A percentile compares a stretch with the other conserved stretches of the same genome.
Evolutionary conservation across 1,140 invertebrate genomes (phyloP).

Genomic region (Apis laboriosa): DNA sequence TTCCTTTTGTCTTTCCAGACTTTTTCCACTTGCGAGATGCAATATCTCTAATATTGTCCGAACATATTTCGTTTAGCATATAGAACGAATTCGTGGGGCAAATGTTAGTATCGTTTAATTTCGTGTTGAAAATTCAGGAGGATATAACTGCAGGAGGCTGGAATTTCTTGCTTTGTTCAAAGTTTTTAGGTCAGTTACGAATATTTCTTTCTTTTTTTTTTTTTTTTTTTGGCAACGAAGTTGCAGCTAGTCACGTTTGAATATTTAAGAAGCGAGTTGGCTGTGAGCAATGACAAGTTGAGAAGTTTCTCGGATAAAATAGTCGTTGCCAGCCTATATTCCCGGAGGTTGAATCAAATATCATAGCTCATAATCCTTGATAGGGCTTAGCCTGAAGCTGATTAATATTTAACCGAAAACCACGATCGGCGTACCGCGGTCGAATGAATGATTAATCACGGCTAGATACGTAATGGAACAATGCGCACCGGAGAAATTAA

Average conservation of each 20-base stretch:
- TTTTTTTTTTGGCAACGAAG: background rate
- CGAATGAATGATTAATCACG: conserved; percentile 37
- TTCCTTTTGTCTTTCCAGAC: too few species aligned
- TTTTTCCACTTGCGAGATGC: too few species aligned
- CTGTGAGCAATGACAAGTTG: background rate
- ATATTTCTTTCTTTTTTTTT: background rate
- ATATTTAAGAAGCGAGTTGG: background rate
- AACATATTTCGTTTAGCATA: conserved; percentile 1
- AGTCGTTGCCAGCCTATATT: background rate
- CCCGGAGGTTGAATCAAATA: background rate
- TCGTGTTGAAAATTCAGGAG: background rate
- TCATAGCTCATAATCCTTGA: conserved; percentile 19
- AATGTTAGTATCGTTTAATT: background rate
- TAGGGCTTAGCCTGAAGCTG: background rate
- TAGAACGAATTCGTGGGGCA: background rate
- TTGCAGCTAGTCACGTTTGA: background rate
- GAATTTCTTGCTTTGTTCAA: background rate
- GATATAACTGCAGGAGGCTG: background rate
- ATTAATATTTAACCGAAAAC: conserved; percentile 45
- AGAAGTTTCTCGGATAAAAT: background rate
- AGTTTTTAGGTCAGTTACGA: too few species aligned
- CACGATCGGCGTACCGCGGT: background rate
- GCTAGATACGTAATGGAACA: conserved; percentile 9
- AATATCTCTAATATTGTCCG: background rate
- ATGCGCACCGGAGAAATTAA: conserved; percentile 32